phyloP scores from a whole-genome alignment of 1,140 invertebrate genomes.

The Oscheius sp. region DNA sequence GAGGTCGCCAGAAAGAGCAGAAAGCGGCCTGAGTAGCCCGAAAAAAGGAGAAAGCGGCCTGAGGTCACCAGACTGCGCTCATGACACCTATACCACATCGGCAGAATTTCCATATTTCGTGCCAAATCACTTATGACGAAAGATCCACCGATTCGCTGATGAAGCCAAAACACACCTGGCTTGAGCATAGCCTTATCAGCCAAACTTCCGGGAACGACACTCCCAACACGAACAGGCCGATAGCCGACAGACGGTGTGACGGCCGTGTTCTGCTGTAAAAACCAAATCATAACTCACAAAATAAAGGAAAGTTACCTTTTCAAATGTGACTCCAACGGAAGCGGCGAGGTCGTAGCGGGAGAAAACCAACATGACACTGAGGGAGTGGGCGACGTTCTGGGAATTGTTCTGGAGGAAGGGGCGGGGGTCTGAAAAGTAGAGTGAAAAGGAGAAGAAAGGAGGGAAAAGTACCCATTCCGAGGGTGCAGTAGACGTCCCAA shows the following conservation, averaged over 20 bases:
- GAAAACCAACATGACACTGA: constrained; percentile 48
- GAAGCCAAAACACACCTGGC: constrained; percentile 10
- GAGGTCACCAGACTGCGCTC: too few relatives aligned
- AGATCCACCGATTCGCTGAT: background rate
- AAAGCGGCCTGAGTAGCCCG: too few relatives aligned
- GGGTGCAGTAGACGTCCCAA: constrained; percentile 42
- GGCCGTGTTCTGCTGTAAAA: background rate
- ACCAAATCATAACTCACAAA: constrained; percentile 31
- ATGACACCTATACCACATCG: background rate
- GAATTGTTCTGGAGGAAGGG: constrained; percentile 44
- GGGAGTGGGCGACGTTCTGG: constrained; percentile 33
- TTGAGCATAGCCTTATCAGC: constrained; percentile 55
- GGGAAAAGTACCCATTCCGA: constrained; percentile 31
- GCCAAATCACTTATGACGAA: too few relatives aligned
- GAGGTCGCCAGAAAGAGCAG: too few relatives aligned
- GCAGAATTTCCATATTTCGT: constrained; percentile 21
- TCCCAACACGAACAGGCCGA: constrained; percentile 21
- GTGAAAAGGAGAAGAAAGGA: background rate
- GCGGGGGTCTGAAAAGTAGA: constrained; percentile 38
- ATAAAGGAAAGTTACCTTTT: constrained; percentile 41
- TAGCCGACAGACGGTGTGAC: background rate
- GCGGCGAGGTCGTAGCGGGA: constrained; percentile 43
- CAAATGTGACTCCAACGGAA: constrained; percentile 46
- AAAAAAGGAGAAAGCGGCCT: too few relatives aligned
- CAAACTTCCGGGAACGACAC: constrained; percentile 46